Base-by-base conservation (phyloP, 2,888 invertebrate genomes). In the Drosophila kambysellisi region DNA sequence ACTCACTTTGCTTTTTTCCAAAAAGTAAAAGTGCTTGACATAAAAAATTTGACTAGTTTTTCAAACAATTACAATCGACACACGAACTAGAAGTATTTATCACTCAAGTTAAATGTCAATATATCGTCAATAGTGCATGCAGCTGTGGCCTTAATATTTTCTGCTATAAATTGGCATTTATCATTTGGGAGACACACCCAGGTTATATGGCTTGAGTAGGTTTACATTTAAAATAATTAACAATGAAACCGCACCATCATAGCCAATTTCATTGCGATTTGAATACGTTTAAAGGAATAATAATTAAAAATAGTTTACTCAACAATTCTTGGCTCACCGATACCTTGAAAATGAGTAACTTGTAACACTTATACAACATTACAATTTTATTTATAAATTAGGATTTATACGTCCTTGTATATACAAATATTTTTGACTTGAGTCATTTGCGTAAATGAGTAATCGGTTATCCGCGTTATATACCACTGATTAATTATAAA, bases 91-190 rank as follows among this genome's bases (percentile, higher is more conserved):
- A 25, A 50, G 53, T 33, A 61, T 48, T 73, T 69, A 57, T 69
- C 69, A 62, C 58, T 73, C 51, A 33, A 32, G 12, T 41, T 46
- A 52, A 68, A 68, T 68, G 56, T 32, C 57, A 65, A 37, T 65
- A 43, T 39, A 39, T 53, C 57, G 46, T 58, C 46, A 58, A 65
- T 32, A 46, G 30, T n/a, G 43, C 37, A 46, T 65, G 52, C 57
- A 69, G 37, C 65, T 69, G 57, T 29, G 37, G 30, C 37, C 54
- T 39, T 43, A 51, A 57, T 57, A 50, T 57, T 46, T 51, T 25
- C 29, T 37, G 43, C 25, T 9, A 53, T 65, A 51, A 48, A 25
- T 65, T 68, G 67, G 33, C 50, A 64, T 63, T 63, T 48, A 33
- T 12, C n/a, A 39, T n/a, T 37, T n/a, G n/a, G 48, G 32, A 20